Evolutionary conservation across 1,140 invertebrate genomes (phyloP).

Genomic region (Diorhabda sublineata): DNA sequence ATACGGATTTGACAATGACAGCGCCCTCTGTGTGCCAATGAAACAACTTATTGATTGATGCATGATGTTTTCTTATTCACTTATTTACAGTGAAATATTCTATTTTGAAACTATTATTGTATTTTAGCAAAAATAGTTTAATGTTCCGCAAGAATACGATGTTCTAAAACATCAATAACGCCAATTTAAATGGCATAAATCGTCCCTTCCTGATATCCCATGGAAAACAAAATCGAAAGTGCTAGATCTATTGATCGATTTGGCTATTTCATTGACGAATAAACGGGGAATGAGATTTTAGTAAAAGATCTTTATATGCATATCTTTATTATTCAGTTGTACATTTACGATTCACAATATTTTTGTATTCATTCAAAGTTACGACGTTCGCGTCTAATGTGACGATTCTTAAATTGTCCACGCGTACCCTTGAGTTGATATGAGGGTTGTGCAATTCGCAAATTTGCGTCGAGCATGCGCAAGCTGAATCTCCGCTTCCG

Average conservation of each 20-base stretch:
- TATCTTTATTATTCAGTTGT: background rate
- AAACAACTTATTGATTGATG: too few species aligned
- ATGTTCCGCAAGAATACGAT: too few species aligned
- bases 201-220: too few species aligned
- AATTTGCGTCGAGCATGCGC: conserved; percentile 56
- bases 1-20: too few species aligned
- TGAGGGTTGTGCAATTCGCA: conserved; percentile 56
- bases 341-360: background rate
- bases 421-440: conserved; percentile 48
- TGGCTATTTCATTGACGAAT: background rate
- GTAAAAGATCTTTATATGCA: background rate
- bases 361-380: conserved; percentile 6
- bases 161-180: too few species aligned
- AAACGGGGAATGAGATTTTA: background rate
- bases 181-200: too few species aligned
- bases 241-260: background rate
- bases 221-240: too few species aligned
- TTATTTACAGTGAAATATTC: too few species aligned
- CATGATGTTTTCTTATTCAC: too few species aligned
- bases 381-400: conserved; percentile 9
- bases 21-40: too few species aligned
- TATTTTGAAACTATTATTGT: too few species aligned
- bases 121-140: too few species aligned
- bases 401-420: conserved; percentile 29
- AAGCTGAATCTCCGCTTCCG: conserved; percentile 58